Evolutionary conservation across 2,113 vertebrate genomes (phyloP).

Genomic region (Apus apus): DNA sequence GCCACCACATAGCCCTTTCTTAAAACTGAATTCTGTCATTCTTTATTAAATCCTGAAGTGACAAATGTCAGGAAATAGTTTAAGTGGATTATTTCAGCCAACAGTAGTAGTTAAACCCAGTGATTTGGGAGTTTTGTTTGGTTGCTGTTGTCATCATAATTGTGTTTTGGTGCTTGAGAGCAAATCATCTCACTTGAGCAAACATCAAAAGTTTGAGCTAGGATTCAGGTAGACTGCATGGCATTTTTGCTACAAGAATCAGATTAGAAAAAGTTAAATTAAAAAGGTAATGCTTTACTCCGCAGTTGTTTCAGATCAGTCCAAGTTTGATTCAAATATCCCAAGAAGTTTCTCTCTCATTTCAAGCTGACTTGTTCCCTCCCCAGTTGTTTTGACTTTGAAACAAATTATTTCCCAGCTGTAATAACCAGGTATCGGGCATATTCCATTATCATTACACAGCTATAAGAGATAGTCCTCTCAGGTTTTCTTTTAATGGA

Average conservation of each 20-base stretch:
- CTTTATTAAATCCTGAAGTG: background rate
- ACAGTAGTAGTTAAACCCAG: background rate
- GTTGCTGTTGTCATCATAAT: background rate
- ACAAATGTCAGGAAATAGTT: background rate
- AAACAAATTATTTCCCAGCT: slow-evolving; percentile 1
- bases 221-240: background rate
- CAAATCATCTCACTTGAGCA: background rate
- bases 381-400: background rate
- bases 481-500: background rate
- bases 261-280: background rate
- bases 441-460: background rate
- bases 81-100: background rate
- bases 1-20: too few species aligned
- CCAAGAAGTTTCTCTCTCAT: background rate
- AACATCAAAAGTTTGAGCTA: background rate
- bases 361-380: background rate
- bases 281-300: background rate
- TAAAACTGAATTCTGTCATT: background rate
- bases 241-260: background rate
- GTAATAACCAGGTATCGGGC: background rate
- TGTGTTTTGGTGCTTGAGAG: background rate
- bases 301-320: background rate
- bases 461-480: background rate
- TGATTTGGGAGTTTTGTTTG: background rate
- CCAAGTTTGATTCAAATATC: background rate